Base-by-base conservation (phyloP, 1,140 invertebrate species). In the Armadillidium nasatum region DNA sequence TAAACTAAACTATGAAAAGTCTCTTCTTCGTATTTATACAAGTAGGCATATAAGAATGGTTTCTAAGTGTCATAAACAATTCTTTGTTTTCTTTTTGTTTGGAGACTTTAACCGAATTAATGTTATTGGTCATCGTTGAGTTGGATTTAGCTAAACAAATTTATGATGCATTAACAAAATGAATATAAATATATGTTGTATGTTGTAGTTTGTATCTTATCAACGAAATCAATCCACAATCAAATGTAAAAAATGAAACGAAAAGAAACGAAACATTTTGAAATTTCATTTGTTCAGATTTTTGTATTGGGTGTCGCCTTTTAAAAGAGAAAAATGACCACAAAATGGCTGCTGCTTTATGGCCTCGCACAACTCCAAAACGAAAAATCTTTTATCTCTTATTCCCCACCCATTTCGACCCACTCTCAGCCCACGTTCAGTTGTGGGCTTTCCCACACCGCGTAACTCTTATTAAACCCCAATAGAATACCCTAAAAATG, bases 371-470 rank as follows among this genome's bases (percentile, higher is more conserved):
- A 15, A 60, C 50, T 7, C 50, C 50, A 60, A 1, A 60, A 13
- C 50, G 19, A 60, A 60, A n/a, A 19, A 13, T 19, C 50, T 60
- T 60, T 60, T 60, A 19, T 2, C 19, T 19, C 1, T 19, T 60
- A 60, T 60, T 60, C 50, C 50, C 50, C 50, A 60, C 50, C 50
- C 50, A 60, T 60, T 60, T 60, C 50, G 50, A 60, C 50, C 50
- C 50, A 60, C 50, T 60, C 50, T 19, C 11, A 60, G 50, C 50
- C 50, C 50, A 60, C 50, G 19, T 60, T 60, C 50, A 60, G 50
- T 60, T 60, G 50, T 60, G 50, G 50, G 50, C 50, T 60, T 60
- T 60, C 50, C 50, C 50, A 60, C 50, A 60, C 50, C 7, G 50
- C 50, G 2, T 60, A 13, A 19, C 50, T 60, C 33, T 33, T 33